phyloP scores from a whole-genome alignment of 2,113 vertebrate species.

The Pycnonotus jocosus region DNA sequence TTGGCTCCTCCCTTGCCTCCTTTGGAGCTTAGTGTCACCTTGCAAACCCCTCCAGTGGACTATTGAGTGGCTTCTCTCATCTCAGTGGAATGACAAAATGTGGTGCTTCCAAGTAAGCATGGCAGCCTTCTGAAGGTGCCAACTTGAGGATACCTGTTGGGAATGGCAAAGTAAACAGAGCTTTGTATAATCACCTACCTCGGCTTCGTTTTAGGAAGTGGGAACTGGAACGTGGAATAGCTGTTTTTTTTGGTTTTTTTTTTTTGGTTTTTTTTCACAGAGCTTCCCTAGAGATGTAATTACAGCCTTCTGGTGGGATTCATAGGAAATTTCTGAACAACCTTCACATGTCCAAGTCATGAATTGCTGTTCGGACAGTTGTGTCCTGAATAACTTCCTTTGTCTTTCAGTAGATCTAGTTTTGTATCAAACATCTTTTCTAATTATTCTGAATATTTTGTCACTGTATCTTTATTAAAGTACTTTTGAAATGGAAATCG shows the following conservation, averaged over 20 bases:
- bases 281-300: not conserved
- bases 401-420: not conserved
- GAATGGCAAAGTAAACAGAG: not conserved
- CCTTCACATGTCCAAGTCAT: not conserved
- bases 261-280: not conserved
- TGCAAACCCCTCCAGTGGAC: not conserved
- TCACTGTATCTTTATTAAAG: not conserved
- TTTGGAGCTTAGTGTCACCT: not conserved
- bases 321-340: not conserved
- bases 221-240: not conserved
- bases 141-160: not conserved
- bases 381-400: not conserved
- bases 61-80: not conserved
- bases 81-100: not conserved
- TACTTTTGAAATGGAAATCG: not conserved
- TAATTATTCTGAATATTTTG: not conserved
- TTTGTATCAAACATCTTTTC: not conserved
- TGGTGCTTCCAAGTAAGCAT: not conserved
- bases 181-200: not conserved
- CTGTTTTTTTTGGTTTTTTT: slow-evolving; percentile 4
- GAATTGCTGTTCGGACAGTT: not conserved
- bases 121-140: not conserved
- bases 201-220: not conserved
- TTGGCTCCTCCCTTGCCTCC: not conserved
- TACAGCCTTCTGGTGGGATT: not conserved